These are phyloP conservation scores for Oscheius sp. DNA, from an alignment of 2,888 invertebrate genomes.

Conservation along the genomic window DNA sequence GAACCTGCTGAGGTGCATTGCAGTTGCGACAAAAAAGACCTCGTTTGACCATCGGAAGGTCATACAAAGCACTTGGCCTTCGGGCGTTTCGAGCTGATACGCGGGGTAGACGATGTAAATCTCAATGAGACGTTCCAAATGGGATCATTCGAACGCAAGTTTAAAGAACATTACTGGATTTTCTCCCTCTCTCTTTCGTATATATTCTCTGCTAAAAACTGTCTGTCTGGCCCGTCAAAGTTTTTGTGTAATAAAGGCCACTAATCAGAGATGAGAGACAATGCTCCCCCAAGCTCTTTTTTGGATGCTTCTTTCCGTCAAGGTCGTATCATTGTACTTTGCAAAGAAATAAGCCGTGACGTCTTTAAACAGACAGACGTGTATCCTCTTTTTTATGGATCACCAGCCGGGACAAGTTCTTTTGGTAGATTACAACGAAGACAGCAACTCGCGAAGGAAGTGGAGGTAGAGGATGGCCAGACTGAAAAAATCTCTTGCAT, in stretches of 20 bases:
- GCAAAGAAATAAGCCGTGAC: constrained; percentile 9
- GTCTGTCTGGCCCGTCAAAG: neutral
- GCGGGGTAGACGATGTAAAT: neutral
- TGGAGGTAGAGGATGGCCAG: constrained; percentile 13
- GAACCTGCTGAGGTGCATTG: constrained; percentile 25
- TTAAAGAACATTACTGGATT: neutral
- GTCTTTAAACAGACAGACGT: constrained; percentile 3
- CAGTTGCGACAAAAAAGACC: constrained; percentile 19
- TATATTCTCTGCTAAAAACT: too few relatives aligned
- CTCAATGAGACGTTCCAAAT: neutral
- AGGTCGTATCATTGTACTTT: constrained; percentile 22
- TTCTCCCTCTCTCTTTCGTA: too few relatives aligned
- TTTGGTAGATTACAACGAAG: neutral
- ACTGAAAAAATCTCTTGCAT: neutral
- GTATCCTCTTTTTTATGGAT: constrained; percentile 23
- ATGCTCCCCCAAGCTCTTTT: constrained; percentile 1
- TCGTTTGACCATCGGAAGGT: constrained; percentile 30
- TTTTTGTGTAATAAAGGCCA: neutral
- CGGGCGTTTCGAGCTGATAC: neutral
- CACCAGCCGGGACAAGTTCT: constrained; percentile 5
- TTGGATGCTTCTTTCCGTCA: neutral
- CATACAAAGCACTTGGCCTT: constrained; percentile 22
- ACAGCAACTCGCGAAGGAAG: constrained; percentile 8
- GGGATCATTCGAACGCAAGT: neutral
- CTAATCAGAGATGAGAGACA: neutral